phyloP scores from a whole-genome alignment of 2,888 invertebrate genomes.

The Plusia festucae region DNA sequence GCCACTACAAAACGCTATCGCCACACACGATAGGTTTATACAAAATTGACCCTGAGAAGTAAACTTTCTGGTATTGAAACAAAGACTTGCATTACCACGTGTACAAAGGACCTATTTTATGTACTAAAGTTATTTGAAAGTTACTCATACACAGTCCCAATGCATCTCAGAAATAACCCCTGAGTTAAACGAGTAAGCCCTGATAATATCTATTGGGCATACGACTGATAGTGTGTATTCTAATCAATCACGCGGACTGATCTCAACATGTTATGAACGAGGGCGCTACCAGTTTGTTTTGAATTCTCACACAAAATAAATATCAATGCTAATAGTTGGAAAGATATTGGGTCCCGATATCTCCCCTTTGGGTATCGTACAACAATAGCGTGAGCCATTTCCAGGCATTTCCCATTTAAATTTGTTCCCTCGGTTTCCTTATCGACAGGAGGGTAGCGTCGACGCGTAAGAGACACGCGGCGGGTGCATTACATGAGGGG shows the following conservation, averaged over 20 bases:
- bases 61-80: too few species aligned
- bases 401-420: conserved; percentile 86
- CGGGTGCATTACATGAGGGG: conserved; percentile 63
- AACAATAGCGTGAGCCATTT: conserved; percentile 87
- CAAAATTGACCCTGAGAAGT: too few species aligned
- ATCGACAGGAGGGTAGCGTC: conserved; percentile 72
- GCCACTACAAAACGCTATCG: too few species aligned
- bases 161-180: too few species aligned
- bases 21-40: too few species aligned
- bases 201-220: conserved; percentile 46
- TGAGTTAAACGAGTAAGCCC: conserved; percentile 2
- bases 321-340: conserved; percentile 80
- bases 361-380: conserved; percentile 79
- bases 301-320: conserved; percentile 83
- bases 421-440: conserved; percentile 83
- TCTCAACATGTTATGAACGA: conserved; percentile 55
- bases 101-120: too few species aligned
- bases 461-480: conserved; percentile 62
- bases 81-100: too few species aligned
- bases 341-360: conserved; percentile 79
- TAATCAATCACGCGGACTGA: conserved; percentile 54
- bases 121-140: too few species aligned
- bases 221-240: conserved; percentile 45
- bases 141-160: too few species aligned
- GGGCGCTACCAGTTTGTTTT: conserved; percentile 72